phyloP scores from a whole-genome alignment of 2,888 invertebrate genomes.

The Tipula helvola region DNA sequence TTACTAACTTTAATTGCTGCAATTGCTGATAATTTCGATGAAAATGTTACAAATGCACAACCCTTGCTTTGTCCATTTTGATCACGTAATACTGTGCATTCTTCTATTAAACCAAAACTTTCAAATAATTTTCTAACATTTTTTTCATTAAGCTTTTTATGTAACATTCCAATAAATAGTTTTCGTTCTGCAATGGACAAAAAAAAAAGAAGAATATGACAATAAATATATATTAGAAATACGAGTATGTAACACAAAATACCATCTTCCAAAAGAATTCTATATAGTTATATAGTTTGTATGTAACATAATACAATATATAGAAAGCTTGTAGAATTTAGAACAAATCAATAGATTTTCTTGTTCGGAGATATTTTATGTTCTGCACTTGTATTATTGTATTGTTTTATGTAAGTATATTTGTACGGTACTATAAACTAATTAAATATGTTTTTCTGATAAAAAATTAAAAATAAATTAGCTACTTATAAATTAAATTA shows the following conservation, averaged over 20 bases:
- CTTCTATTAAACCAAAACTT: constrained; percentile 91
- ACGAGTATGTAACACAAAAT: neutral
- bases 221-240: neutral
- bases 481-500: neutral
- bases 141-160: constrained; percentile 89
- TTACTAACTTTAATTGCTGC: constrained; percentile 79
- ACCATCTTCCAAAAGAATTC: neutral
- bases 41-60: constrained; percentile 98
- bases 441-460: neutral
- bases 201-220: neutral
- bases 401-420: neutral
- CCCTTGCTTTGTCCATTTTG: constrained; percentile 93
- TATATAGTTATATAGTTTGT: neutral
- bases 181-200: constrained; percentile 69
- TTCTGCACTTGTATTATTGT: neutral
- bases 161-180: constrained; percentile 96
- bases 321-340: neutral
- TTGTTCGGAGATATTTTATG: neutral
- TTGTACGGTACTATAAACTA: neutral
- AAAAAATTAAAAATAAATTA: neutral
- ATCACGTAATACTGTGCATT: constrained; percentile 95
- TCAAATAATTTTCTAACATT: constrained; percentile 89
- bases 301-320: neutral
- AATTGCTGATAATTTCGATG: constrained; percentile 93
- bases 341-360: neutral